A percentile compares a stretch with the other conserved stretches of the same genome.
phyloP scores from a whole-genome alignment of 2,797 vertebrate species.

The Mastacembelus armatus region DNA sequence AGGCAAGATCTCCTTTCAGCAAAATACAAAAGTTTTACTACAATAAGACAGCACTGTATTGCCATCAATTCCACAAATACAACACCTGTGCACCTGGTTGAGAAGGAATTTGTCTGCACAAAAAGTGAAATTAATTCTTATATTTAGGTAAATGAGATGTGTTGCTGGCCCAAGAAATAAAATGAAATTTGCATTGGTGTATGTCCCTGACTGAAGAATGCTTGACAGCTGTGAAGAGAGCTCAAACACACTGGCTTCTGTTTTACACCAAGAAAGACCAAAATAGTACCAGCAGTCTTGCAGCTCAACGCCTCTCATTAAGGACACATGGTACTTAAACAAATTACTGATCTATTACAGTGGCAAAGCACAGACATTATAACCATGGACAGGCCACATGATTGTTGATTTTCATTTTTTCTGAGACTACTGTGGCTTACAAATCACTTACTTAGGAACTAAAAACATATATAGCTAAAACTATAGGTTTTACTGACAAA shows the following conservation, averaged over 20 bases:
- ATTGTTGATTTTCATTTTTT: not conserved
- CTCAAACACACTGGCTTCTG: not conserved
- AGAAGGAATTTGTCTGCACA: not conserved
- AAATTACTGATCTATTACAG: not conserved
- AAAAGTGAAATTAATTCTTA: not conserved
- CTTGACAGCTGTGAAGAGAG: not conserved
- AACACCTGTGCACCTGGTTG: not conserved
- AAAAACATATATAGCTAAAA: not conserved
- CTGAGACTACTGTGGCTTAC: not conserved
- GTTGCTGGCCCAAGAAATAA: not conserved
- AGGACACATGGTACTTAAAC: not conserved
- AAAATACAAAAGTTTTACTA: no score
- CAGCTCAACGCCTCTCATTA: constrained; percentile 6
- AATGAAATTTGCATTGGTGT: not conserved
- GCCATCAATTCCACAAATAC: not conserved
- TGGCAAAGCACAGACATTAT: not conserved
- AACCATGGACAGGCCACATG: not conserved
- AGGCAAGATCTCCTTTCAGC: constrained; percentile 6
- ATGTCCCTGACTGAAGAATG: not conserved
- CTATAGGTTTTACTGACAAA: not conserved
- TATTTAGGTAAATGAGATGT: not conserved
- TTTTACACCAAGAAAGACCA: not conserved
- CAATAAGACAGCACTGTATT: no score
- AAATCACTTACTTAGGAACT: not conserved
- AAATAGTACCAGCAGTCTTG: not conserved